phyloP scores from a whole-genome alignment of 2,888 invertebrate species.

The Idaea straminata region DNA sequence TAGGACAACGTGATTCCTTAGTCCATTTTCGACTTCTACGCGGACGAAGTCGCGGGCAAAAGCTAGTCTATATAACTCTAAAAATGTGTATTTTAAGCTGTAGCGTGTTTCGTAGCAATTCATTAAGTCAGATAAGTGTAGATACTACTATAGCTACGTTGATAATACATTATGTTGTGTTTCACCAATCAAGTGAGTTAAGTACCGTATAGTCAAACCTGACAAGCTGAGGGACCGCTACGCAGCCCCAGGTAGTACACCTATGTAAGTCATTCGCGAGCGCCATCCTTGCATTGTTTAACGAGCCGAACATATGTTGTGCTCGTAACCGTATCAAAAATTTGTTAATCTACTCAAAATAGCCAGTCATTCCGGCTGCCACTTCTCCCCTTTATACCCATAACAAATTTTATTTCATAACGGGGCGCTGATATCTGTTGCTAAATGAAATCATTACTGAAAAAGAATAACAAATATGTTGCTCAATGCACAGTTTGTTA shows the following conservation, averaged over 20 bases:
- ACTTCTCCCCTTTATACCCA: constrained; percentile 28
- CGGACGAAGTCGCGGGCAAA: too few relatives aligned
- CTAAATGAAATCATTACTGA: constrained; percentile 14
- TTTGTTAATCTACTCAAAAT: constrained; percentile 68
- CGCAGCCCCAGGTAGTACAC: constrained; percentile 18
- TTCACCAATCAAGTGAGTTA: constrained; percentile 15
- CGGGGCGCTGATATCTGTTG: constrained; percentile 12
- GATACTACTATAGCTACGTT: not conserved
- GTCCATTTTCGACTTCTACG: too few relatives aligned
- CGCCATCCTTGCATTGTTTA: constrained; percentile 29
- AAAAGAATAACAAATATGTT: constrained; percentile 23
- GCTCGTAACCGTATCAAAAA: constrained; percentile 46
- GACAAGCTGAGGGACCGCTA: constrained; percentile 9
- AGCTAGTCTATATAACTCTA: not conserved
- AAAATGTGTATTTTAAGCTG: not conserved
- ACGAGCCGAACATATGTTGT: constrained; percentile 60
- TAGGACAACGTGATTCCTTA: too few relatives aligned
- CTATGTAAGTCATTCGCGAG: constrained; percentile 10
- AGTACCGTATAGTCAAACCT: constrained; percentile 14
- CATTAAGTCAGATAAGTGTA: constrained; percentile 2
- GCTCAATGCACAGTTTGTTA: constrained; percentile 10
- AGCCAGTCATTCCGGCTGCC: constrained; percentile 68
- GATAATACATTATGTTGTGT: not conserved
- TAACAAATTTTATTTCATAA: constrained; percentile 21
- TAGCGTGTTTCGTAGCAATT: not conserved